Evolutionary conservation across 2,888 invertebrate species (phyloP), one percentile per base, ranked within the genome.

Genomic region (Argyra leucocephala): DNA sequence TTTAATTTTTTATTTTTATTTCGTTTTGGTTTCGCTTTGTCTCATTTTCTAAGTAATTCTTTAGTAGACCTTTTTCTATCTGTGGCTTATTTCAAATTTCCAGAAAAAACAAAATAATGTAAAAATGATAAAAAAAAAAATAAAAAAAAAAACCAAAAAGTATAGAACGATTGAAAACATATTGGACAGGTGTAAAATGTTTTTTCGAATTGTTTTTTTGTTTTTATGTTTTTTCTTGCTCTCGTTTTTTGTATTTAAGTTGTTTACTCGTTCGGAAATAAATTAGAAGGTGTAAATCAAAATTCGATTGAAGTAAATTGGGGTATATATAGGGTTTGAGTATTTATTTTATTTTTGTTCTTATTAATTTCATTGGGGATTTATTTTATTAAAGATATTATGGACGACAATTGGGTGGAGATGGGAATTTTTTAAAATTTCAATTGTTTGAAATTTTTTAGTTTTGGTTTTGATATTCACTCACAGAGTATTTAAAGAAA

Each of bases 281-380:
- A 48, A 48, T 48, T 48, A 48, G 48, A 48, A 48, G 18, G 48
- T 48, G 48, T 48, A 48, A 48, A 48, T 48, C 48, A 48, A 48
- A 48, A 48, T 48, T 48, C 48, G 48, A 48, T 48, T 48, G 48
- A 48, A 48, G 48, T 48, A 48, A 48, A 48, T 48, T 48, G 48
- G 48, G n/a, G n/a, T n/a, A n/a, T n/a, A n/a, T n/a, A n/a, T n/a
- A n/a, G n/a, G n/a, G n/a, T n/a, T 48, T 48, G 48, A 15, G 48
- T 48, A 9, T 37, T 37, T 15, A 37, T 12, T 37, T 37, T 6
- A 5, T 48, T 48, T 48, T n/a, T 31, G 31, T 31, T 5, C 31
- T 48, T n/a, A n/a, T 48, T 48, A n/a, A n/a, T 31, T 31, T 31
- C 31, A 31, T 10, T 31, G 31, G 7, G 12, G 12, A 10, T 31